Evolutionary conservation across 2,888 invertebrate species (phyloP), one percentile per base, ranked within the genome.

Genomic region (Oligia fasciuncula): DNA sequence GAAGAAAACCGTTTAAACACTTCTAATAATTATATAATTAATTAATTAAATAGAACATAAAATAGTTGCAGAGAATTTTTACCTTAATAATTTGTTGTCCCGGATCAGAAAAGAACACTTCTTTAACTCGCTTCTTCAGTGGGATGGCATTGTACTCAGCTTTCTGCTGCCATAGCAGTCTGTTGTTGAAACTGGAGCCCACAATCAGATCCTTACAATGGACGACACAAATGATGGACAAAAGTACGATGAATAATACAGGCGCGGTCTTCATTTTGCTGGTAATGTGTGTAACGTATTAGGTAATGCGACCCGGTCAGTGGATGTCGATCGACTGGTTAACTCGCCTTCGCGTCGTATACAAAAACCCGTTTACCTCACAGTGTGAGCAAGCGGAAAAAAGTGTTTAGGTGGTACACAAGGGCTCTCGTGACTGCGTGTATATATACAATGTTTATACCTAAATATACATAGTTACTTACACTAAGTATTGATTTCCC

Each of bases 21-120:
- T 72, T 69, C 35, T 43, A 81, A 46, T 65, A 4, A 63, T 54
- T 23, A 73, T 60, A 65, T 71, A 73, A 67, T 3, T 23, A 49
- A 67, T 62, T 71, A 73, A 67, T 3, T 23, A 49, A 67, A 49
- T 43, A 19, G 23, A 79, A 17, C 8, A 70, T 51, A 63, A 51
- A 67, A n/a, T 57, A 46, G 13, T 4, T 35, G 19, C 13, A 29
- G 17, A 35, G 23, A 70, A 70, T 68, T 46, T 43, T 87, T 92
- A 96, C 96, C 96, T 96, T 97, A 76, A 97, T 96, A 78, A 94
- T 93, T 91, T 96, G 96, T 77, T 97, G 96, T 68, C 95, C 96
- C 2, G 96, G 94, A 84, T 97, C 96, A 2, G 95, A 94, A 83
- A 83, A 97, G 90, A 97, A 97, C 35, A 94, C 94, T 89, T 97